Evolutionary conservation across 2,113 vertebrate genomes (phyloP).

Genomic region (Myotis lucifugus): DNA sequence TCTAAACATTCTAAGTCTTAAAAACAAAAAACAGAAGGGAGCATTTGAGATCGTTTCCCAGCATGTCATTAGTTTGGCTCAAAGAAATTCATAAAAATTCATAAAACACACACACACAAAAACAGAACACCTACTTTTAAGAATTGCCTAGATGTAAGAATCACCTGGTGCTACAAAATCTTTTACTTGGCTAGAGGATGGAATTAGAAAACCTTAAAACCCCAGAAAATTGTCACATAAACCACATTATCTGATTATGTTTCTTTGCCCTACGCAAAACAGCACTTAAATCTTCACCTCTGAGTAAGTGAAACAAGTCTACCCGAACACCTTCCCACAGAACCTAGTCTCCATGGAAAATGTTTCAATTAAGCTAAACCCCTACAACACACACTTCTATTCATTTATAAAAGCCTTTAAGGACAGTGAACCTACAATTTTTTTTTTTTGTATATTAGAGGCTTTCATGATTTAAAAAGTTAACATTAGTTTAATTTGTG

Average conservation of each 20-base stretch:
- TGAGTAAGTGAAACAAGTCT: background rate
- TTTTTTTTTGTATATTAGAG: background rate
- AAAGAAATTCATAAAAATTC: no score
- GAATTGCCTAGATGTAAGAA: background rate
- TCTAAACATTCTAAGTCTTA: background rate
- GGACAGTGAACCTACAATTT: background rate
- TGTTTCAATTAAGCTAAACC: background rate
- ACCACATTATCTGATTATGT: background rate
- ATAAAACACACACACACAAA: background rate
- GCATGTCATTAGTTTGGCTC: no score
- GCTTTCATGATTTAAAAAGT: background rate
- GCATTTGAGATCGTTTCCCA: no score
- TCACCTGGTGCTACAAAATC: background rate
- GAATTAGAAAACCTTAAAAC: background rate
- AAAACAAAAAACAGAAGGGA: background rate
- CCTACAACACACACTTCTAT: background rate
- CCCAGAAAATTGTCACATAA: background rate
- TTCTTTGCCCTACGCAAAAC: background rate
- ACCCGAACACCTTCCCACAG: fast-evolving
- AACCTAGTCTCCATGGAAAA: background rate
- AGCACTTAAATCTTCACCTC: background rate
- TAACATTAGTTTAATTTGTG: background rate
- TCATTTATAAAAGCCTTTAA: background rate
- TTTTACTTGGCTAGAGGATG: background rate
- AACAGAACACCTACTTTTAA: background rate